These are phyloP conservation scores for Pelecanoides urinatrix DNA, from an alignment of 2,113 vertebrate species.

Conservation along the genomic window DNA sequence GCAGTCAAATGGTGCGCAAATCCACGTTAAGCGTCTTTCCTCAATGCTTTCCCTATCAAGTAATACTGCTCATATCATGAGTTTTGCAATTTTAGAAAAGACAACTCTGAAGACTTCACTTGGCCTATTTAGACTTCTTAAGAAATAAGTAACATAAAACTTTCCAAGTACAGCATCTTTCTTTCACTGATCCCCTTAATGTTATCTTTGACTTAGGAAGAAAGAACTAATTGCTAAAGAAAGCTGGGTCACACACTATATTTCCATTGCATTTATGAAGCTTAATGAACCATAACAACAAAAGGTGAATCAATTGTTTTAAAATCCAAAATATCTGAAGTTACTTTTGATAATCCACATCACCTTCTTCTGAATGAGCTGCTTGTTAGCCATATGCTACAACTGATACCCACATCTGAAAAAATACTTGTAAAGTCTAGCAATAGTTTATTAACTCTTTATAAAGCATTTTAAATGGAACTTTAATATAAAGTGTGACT, in stretches of 20 bases:
- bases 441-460: neutral
- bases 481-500: slow-evolving; percentile 39
- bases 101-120: neutral
- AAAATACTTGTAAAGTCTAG: neutral
- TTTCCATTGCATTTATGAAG: neutral
- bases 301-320: neutral
- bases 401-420: neutral
- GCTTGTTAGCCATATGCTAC: neutral
- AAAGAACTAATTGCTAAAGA: neutral
- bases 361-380: neutral
- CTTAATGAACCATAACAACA: neutral
- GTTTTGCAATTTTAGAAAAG: neutral
- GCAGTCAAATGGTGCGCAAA: neutral
- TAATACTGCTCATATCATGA: neutral
- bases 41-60: neutral
- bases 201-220: neutral
- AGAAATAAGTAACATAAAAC: neutral
- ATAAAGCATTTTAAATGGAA: slow-evolving; percentile 2
- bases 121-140: neutral
- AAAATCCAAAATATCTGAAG: neutral
- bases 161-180: neutral
- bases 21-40: rapidly evolving
- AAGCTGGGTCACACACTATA: neutral
- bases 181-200: neutral
- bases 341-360: neutral